Conservation (phyloP, 2,113 vertebrate species). For the Anarrhichthys ocellatus region DNA sequence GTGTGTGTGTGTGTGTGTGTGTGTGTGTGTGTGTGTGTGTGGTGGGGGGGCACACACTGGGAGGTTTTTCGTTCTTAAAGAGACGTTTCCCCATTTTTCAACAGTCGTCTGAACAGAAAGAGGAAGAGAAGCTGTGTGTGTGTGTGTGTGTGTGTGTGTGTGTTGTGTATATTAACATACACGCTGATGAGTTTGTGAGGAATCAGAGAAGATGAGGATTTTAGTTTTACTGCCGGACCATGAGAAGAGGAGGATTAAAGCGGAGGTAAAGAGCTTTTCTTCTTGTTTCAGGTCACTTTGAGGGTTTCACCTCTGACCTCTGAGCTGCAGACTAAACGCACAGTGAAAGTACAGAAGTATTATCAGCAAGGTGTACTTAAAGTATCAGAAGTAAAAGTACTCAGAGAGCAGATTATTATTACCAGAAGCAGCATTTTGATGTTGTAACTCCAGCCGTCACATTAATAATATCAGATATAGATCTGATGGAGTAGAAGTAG, state of each 20-base stretch:
- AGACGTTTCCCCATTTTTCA: conserved; percentile 82
- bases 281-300: conserved; percentile 1
- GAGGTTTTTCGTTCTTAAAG: conserved; percentile 62
- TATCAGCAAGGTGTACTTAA: too few species aligned
- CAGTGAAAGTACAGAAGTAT: not conserved
- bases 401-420: not conserved
- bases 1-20: too few species aligned
- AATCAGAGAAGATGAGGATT: conserved; percentile 79
- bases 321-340: not conserved
- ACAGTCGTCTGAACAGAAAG: conserved; percentile 73
- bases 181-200: conserved; percentile 2
- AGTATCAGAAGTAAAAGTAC: not conserved
- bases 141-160: conserved; percentile 30
- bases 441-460: not conserved
- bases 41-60: too few species aligned
- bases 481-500: not conserved
- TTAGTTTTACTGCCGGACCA: conserved; percentile 82
- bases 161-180: not conserved
- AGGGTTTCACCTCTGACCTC: conserved; percentile 27
- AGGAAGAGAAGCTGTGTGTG: conserved; percentile 62
- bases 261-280: conserved; percentile 73
- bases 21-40: too few species aligned
- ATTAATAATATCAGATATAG: not conserved
- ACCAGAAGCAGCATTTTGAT: not conserved
- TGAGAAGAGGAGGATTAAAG: conserved; percentile 82